phyloP scores from a whole-genome alignment of 2,797 vertebrate species.

The Mionectes olivaceus region DNA sequence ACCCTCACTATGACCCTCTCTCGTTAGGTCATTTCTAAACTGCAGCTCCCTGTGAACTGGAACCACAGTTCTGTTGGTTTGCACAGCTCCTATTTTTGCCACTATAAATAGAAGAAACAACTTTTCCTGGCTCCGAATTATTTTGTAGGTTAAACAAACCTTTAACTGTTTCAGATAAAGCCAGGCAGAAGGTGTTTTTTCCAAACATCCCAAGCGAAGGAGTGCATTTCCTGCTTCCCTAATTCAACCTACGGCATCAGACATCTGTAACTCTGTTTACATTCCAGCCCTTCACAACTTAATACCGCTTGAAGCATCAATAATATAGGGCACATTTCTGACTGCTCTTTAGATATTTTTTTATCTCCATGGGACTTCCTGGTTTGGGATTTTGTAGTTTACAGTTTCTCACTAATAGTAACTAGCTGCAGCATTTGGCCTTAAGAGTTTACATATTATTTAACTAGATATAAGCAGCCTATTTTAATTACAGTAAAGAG shows the following conservation, averaged over 20 bases:
- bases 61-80: background rate
- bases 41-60: background rate
- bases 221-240: constrained; percentile 66
- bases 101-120: background rate
- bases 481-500: constrained; percentile 64
- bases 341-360: constrained; percentile 68
- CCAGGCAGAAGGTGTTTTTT: constrained; percentile 60
- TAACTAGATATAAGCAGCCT: constrained; percentile 47
- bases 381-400: constrained; percentile 68
- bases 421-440: constrained; percentile 66
- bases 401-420: constrained; percentile 59
- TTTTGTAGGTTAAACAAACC: constrained; percentile 58
- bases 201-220: constrained; percentile 56
- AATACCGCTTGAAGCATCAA: constrained; percentile 65
- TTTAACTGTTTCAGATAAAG: constrained; percentile 61
- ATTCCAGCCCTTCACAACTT: constrained; percentile 62
- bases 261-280: constrained; percentile 67
- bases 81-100: constrained; percentile 3
- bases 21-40: constrained; percentile 1
- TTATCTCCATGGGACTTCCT: constrained; percentile 70
- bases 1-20: background rate
- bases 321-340: constrained; percentile 68
- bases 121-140: background rate
- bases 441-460: constrained; percentile 67
- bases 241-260: constrained; percentile 63